These are phyloP conservation scores for Chaetogeoica ovagalla DNA, from an alignment of 2,888 invertebrate genomes.

Conservation along the genomic window DNA sequence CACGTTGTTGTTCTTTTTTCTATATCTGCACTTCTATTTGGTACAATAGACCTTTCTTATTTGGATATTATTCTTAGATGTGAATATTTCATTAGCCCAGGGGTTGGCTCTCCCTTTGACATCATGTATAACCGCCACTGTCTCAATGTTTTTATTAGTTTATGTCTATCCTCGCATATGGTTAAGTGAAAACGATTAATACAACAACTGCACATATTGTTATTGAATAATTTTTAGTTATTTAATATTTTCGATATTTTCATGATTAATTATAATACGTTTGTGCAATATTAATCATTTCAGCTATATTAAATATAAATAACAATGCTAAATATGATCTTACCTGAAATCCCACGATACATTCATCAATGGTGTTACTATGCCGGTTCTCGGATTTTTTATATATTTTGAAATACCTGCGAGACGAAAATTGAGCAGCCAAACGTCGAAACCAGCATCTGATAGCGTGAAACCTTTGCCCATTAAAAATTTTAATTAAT, in stretches of 20 bases:
- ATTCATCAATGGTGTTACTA: slow-evolving; percentile 35
- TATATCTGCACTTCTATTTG: too few species aligned
- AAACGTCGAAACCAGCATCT: slow-evolving; percentile 55
- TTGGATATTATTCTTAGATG: too few species aligned
- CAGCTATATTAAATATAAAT: neutral
- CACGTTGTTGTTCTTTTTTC: too few species aligned
- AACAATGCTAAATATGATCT: neutral
- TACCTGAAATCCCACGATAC: slow-evolving; percentile 47
- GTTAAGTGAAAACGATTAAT: too few species aligned
- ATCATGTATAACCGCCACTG: too few species aligned
- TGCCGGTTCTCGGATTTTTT: slow-evolving; percentile 31
- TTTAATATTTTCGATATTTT: neutral
- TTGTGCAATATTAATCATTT: neutral
- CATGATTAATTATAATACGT: neutral
- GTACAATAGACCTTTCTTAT: too few species aligned
- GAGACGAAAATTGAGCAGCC: slow-evolving; percentile 54
- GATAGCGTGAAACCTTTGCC: slow-evolving; percentile 48
- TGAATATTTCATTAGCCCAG: too few species aligned
- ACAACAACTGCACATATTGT: neutral
- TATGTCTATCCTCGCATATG: too few species aligned
- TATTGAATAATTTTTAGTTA: neutral
- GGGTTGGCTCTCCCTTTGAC: too few species aligned
- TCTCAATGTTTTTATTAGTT: too few species aligned
- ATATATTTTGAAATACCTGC: slow-evolving; percentile 52
- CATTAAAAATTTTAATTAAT: neutral